Percentiles rank a stretch among this genome's conserved stretches.
Evolutionary conservation across 2,888 invertebrate species (phyloP).

Genomic region (Cryptocephalus primarius): DNA sequence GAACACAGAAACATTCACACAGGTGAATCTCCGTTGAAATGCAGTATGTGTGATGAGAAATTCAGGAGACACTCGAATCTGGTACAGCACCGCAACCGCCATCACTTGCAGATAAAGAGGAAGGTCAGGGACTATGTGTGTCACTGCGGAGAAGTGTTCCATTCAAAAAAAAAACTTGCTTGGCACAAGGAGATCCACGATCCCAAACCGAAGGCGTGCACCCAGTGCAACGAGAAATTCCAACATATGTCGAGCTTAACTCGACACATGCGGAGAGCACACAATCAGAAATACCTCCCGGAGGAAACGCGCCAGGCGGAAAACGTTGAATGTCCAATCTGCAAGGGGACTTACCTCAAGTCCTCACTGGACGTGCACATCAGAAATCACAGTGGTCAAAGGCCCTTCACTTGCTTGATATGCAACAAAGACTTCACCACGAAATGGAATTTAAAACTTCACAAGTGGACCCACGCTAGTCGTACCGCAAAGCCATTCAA

Average conservation of each 20-base stretch:
- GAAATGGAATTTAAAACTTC: constrained; percentile 82
- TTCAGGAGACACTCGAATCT: constrained; percentile 77
- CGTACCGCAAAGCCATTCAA: constrained; percentile 77
- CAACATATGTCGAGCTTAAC: constrained; percentile 74
- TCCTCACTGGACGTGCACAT: constrained; percentile 72
- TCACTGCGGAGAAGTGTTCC: constrained; percentile 66
- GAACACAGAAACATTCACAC: constrained; percentile 80
- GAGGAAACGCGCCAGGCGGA: constrained; percentile 48
- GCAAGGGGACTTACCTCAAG: constrained; percentile 63
- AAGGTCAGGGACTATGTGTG: constrained; percentile 45
- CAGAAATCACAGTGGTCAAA: constrained; percentile 63
- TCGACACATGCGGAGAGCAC: constrained; percentile 70
- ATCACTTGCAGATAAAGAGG: constrained; percentile 62
- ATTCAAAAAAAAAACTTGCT: constrained; percentile 69
- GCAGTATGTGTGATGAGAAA: constrained; percentile 66
- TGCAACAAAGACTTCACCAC: constrained; percentile 81
- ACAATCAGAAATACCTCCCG: constrained; percentile 65
- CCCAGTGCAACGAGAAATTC: constrained; percentile 77
- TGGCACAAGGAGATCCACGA: constrained; percentile 83
- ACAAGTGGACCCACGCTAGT: constrained; percentile 80
- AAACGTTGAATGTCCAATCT: constrained; percentile 68
- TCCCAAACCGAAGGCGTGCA: constrained; percentile 70
- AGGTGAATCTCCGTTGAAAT: constrained; percentile 69
- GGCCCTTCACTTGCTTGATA: constrained; percentile 69
- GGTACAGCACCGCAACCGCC: constrained; percentile 70